phyloP scores from a whole-genome alignment of 2,797 vertebrate species.

The Rhadinocentrus ornatus region DNA sequence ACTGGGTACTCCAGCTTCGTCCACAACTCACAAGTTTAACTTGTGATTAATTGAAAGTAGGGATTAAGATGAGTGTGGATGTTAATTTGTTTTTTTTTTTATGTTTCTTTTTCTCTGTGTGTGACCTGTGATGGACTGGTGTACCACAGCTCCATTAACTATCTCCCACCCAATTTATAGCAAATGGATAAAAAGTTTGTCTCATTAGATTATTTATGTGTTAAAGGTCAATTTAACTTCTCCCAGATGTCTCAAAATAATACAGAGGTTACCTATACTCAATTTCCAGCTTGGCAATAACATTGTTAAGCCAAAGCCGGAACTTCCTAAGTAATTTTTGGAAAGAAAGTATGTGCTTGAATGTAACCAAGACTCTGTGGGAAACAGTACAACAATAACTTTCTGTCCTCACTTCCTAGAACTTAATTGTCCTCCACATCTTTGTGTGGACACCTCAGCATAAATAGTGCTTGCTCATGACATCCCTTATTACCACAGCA shows the following conservation, averaged over 20 bases:
- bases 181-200: not conserved
- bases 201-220: not conserved
- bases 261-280: not conserved
- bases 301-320: not conserved
- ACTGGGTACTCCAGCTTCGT: not conserved
- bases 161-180: not conserved
- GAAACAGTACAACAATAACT: not conserved
- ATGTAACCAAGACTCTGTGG: not conserved
- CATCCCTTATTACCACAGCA: conserved; percentile 2
- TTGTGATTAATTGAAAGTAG: not conserved
- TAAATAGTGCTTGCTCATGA: not conserved
- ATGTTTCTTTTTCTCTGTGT: not conserved
- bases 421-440: not conserved
- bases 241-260: not conserved
- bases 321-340: not conserved
- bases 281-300: not conserved
- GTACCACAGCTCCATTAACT: not conserved
- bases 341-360: not conserved
- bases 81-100: not conserved
- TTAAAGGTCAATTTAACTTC: not conserved
- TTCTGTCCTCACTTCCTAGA: not conserved
- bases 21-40: not conserved
- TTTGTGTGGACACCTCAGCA: not conserved
- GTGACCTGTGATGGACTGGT: not conserved
- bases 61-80: not conserved